phyloP scores from a whole-genome alignment of 2,797 vertebrate species.

The Rhyacichthys aspro region DNA sequence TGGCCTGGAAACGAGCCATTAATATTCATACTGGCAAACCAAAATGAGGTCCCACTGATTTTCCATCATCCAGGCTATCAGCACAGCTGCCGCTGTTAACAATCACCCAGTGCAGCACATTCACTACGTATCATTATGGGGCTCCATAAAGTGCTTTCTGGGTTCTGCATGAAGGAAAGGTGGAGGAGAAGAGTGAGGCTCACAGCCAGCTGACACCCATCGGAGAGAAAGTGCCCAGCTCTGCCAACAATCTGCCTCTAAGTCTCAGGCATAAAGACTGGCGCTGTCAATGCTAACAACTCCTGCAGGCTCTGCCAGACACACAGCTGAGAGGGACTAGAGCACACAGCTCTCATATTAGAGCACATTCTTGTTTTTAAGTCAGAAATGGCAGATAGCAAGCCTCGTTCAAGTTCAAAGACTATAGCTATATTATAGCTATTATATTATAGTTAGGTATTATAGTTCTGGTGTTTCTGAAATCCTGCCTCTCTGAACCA shows the following conservation, averaged over 20 bases:
- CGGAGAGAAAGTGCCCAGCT: slow-evolving; percentile 55
- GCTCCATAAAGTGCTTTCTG: slow-evolving; percentile 59
- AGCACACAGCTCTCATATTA: slow-evolving; percentile 45
- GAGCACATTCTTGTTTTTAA: slow-evolving; percentile 58
- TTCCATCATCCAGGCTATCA: slow-evolving; percentile 78
- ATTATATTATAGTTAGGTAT: too few relatives aligned
- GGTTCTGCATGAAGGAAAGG: slow-evolving; percentile 52
- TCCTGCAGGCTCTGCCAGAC: slow-evolving; percentile 70
- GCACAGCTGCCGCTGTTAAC: slow-evolving; percentile 73
- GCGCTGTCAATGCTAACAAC: slow-evolving; percentile 70
- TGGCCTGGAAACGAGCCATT: slow-evolving; percentile 81
- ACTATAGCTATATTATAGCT: too few relatives aligned
- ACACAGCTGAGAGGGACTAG: slow-evolving; percentile 58
- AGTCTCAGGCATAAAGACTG: slow-evolving; percentile 68
- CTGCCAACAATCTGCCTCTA: slow-evolving; percentile 73
- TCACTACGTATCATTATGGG: slow-evolving; percentile 72
- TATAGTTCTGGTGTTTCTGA: too few relatives aligned
- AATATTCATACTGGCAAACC: slow-evolving; percentile 83
- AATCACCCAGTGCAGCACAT: slow-evolving; percentile 67
- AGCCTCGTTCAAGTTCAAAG: slow-evolving; percentile 4
- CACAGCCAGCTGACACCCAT: slow-evolving; percentile 63
- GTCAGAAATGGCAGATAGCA: slow-evolving; percentile 37
- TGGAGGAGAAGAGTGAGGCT: slow-evolving; percentile 42
- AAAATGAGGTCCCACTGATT: slow-evolving; percentile 78
- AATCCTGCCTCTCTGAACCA: too few relatives aligned